phyloP scores from a whole-genome alignment of 2,797 vertebrate species.

The Anniella stebbinsi region DNA sequence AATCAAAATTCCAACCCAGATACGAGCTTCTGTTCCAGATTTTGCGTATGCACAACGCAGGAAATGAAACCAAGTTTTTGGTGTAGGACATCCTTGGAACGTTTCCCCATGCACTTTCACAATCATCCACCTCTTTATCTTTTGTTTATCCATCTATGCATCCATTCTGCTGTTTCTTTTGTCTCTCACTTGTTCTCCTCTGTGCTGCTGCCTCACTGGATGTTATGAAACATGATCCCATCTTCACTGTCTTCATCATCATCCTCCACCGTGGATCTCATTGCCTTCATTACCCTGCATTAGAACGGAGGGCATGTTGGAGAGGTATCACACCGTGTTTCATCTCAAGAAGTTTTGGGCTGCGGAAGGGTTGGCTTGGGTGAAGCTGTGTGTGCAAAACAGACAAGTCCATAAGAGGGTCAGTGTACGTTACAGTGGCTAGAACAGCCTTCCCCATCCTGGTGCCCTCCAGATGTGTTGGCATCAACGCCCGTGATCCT shows the following conservation, averaged over 20 bases:
- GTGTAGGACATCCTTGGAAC: too few species aligned
- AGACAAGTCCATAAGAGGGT: neutral
- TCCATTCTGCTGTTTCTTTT: constrained; percentile 2
- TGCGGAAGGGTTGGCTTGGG: neutral
- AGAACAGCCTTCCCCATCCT: too few species aligned
- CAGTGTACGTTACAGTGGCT: neutral
- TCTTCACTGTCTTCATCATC: neutral
- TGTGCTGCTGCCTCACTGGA: neutral
- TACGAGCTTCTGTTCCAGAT: neutral
- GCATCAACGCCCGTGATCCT: too few species aligned
- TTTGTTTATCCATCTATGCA: neutral
- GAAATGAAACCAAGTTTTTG: neutral
- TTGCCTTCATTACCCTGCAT: neutral
- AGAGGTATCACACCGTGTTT: constrained; percentile 13
- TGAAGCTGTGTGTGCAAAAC: neutral
- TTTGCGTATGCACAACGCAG: neutral
- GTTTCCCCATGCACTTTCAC: too few species aligned
- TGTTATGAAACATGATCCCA: neutral
- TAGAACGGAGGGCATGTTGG: constrained; percentile 32
- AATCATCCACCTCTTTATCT: neutral
- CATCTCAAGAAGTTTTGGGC: neutral
- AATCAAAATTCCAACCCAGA: neutral
- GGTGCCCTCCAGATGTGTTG: too few species aligned
- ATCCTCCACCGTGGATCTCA: neutral
- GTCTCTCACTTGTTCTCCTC: neutral